phyloP scores from a whole-genome alignment of 2,888 invertebrate species.

The Clanis bilineata region DNA sequence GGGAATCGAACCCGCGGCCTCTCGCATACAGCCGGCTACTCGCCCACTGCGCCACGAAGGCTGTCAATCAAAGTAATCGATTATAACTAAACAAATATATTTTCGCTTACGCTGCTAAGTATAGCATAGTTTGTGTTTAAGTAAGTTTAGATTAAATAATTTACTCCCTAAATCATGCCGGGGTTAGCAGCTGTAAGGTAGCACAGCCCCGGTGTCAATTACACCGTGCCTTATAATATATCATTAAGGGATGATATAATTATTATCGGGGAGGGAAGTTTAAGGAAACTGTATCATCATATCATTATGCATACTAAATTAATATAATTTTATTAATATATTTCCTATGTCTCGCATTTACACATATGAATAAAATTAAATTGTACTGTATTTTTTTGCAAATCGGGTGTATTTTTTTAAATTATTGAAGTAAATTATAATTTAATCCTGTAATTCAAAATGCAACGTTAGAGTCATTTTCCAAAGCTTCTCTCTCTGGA shows the following conservation, averaged over 20 bases:
- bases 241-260: conserved; percentile 13
- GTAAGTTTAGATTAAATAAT: background rate
- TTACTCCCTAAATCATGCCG: conserved; percentile 11
- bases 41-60: no score
- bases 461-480: background rate
- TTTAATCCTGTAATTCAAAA: no score
- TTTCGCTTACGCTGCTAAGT: background rate
- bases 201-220: background rate
- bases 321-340: background rate
- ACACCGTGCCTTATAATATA: conserved; percentile 3
- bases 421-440: no score
- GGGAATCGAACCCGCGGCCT: no score
- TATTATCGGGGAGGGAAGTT: background rate
- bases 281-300: background rate
- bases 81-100: no score
- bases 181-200: background rate
- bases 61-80: no score
- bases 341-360: background rate
- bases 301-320: no score
- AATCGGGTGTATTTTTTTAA: no score
- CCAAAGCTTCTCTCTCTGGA: background rate
- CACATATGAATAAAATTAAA: background rate
- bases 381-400: no score
- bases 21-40: no score
- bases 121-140: background rate